A percentile compares a stretch with the other conserved stretches of the same genome.
These are phyloP conservation scores for Halcyon senegalensis DNA, from an alignment of 2,113 vertebrate genomes.

Conservation along the genomic window DNA sequence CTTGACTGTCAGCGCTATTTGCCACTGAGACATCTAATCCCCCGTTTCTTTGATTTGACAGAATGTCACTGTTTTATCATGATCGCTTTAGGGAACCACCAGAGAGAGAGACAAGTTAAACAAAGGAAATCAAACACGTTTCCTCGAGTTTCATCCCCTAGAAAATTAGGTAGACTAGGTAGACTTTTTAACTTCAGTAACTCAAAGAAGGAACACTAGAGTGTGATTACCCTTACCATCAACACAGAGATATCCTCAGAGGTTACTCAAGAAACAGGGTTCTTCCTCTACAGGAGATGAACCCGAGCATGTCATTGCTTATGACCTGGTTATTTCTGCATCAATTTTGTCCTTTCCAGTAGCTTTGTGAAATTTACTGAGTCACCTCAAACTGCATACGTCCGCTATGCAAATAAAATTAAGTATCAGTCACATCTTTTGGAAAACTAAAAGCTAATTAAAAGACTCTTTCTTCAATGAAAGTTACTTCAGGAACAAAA, in stretches of 20 bases:
- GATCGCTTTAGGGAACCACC: not conserved
- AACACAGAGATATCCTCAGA: not conserved
- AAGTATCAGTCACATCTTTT: not conserved
- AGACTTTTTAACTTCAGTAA: not conserved
- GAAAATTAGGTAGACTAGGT: not conserved
- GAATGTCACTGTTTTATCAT: not conserved
- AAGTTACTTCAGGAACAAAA: conserved; percentile 15
- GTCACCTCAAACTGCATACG: not conserved
- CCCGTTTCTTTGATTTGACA: not conserved
- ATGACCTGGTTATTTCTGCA: not conserved
- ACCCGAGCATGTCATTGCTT: not conserved
- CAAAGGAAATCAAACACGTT: not conserved
- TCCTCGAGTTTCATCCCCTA: not conserved
- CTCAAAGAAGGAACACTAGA: not conserved
- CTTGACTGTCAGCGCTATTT: not conserved
- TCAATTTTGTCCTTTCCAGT: not conserved
- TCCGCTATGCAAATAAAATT: not conserved
- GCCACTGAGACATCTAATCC: not conserved
- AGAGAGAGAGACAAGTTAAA: not conserved
- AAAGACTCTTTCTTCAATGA: not conserved
- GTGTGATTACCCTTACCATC: not conserved
- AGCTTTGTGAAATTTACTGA: not conserved
- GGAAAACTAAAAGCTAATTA: conserved; percentile 43
- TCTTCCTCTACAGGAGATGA: not conserved
- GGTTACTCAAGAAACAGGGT: accelerated